These are phyloP conservation scores for Sinocyclocheilus anophthalmus DNA, from an alignment of 2,113 vertebrate genomes.

Conservation along the genomic window DNA sequence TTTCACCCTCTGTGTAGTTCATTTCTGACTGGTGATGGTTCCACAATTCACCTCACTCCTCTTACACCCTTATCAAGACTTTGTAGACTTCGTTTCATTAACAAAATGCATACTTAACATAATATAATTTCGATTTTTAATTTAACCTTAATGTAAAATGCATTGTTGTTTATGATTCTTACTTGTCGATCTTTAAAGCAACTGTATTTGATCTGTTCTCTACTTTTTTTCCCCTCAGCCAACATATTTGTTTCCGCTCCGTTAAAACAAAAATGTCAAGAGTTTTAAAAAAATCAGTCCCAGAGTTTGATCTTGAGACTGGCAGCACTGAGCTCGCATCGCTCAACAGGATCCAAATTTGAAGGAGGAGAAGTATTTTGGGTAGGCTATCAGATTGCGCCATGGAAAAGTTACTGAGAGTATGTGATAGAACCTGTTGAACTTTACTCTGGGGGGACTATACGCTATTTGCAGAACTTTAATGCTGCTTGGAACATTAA, in stretches of 20 bases:
- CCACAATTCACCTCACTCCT: background rate
- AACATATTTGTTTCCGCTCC: constrained; percentile 63
- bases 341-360: constrained; percentile 78
- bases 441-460: constrained; percentile 5
- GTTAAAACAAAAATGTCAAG: constrained; percentile 67
- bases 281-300: constrained; percentile 67
- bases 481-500: constrained; percentile 18
- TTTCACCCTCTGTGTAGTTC: background rate
- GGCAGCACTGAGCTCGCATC: constrained; percentile 75
- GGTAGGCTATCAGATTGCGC: constrained; percentile 69
- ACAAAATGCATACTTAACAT: background rate
- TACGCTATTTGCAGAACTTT: constrained; percentile 9
- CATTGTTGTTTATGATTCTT: background rate
- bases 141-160: background rate
- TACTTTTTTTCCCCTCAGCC: constrained; percentile 7
- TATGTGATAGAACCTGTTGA: constrained; percentile 56
- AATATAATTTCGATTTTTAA: too few species aligned
- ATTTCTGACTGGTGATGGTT: background rate
- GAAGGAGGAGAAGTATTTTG: constrained; percentile 71
- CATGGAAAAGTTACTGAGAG: constrained; percentile 64
- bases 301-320: constrained; percentile 72
- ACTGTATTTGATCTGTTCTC: background rate
- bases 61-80: background rate
- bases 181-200: background rate
- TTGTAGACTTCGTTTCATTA: background rate